These are phyloP conservation scores for Rapana venosa DNA, from an alignment of 2,888 invertebrate genomes.

Conservation along the genomic window DNA sequence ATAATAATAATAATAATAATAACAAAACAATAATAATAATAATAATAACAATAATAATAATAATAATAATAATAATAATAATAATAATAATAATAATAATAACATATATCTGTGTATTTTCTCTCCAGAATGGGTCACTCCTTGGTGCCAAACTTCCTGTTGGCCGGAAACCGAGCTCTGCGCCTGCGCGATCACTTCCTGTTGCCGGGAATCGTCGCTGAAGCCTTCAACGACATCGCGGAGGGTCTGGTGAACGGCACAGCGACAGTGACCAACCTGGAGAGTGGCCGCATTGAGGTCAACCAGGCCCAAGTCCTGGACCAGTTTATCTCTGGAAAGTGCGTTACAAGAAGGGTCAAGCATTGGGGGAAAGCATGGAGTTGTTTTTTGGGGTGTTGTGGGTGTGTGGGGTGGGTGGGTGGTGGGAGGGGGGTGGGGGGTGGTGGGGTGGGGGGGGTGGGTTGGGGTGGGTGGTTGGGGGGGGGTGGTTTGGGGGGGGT, in stretches of 20 bases:
- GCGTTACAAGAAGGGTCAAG: too few species aligned
- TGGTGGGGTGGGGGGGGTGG: too few species aligned
- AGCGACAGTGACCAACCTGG: not conserved
- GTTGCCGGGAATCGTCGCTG: not conserved
- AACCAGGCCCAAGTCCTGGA: constrained; percentile 14
- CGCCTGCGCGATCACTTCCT: constrained; percentile 32
- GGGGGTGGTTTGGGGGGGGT: too few species aligned
- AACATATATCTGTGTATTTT: too few species aligned
- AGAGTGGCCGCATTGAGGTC: not conserved
- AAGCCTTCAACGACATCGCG: not conserved
- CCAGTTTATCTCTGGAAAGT: constrained; percentile 13
- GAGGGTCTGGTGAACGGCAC: constrained; percentile 28
- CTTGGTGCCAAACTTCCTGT: constrained; percentile 19
- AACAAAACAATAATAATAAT: too few species aligned
- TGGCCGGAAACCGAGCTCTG: not conserved
- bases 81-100: too few species aligned
- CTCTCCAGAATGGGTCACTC: constrained; percentile 29
- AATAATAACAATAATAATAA: too few species aligned
- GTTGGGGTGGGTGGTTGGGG: too few species aligned
- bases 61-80: too few species aligned
- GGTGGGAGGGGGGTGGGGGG: too few species aligned
- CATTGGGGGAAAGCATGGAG: not conserved
- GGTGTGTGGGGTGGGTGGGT: too few species aligned
- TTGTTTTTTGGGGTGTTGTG: not conserved
- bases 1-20: too few species aligned